Evolutionary conservation across 2,113 vertebrate species (phyloP).

Genomic region (Channa argus): DNA sequence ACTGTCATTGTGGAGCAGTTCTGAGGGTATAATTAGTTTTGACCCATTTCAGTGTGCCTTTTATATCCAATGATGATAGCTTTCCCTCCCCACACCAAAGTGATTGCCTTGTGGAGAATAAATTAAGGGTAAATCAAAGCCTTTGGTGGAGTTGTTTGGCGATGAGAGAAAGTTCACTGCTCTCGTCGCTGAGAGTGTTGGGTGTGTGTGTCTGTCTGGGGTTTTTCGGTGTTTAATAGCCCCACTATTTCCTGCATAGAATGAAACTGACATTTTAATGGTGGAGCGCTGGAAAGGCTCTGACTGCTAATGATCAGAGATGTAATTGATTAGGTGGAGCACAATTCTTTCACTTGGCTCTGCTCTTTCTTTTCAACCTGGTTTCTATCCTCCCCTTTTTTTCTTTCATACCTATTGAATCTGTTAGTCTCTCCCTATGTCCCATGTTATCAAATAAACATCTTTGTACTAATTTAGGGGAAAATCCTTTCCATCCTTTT

Average conservation of each 20-base stretch:
- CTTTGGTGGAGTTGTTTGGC: not conserved
- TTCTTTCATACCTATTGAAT: not conserved
- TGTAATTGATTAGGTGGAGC: conserved; percentile 70
- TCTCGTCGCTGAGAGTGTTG: conserved; percentile 51
- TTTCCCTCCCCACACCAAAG: conserved; percentile 10
- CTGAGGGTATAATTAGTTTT: not conserved
- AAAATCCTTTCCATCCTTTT: not conserved
- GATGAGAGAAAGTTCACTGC: conserved; percentile 10
- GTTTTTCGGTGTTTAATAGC: conserved; percentile 71
- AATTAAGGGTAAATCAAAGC: conserved; percentile 26
- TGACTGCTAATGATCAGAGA: conserved; percentile 56
- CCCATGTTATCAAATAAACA: not conserved
- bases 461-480: not conserved
- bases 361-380: not conserved
- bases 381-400: not conserved
- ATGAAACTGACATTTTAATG: conserved; percentile 62
- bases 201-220: conserved; percentile 61
- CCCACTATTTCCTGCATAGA: conserved; percentile 59
- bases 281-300: conserved; percentile 32
- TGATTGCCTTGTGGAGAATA: conserved; percentile 15
- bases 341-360: conserved; percentile 18
- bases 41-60: not conserved
- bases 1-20: no score
- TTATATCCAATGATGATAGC: not conserved
- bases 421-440: not conserved